Evolutionary conservation across 2,797 vertebrate genomes (phyloP), one percentile per base, ranked within the genome.

Genomic region (Microctenopoma steveboyesi): DNA sequence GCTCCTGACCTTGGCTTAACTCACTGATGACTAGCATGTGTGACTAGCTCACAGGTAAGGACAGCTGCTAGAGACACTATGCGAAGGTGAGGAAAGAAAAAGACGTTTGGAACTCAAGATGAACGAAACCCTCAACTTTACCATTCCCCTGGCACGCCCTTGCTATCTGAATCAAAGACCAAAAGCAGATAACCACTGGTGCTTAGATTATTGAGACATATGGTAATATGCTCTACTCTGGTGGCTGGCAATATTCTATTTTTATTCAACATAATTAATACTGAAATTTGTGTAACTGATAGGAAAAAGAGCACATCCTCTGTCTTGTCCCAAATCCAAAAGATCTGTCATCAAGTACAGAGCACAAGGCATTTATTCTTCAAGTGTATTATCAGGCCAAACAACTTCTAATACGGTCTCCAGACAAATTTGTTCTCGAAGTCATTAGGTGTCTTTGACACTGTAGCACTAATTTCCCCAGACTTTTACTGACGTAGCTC

Each of bases 21-120:
- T 92, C 85, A 77, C 91, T 94, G 93, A 95, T 94, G 92, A 93
- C 89, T 92, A 91, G 92, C 93, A 94, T 92, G 91, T 94, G 94
- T 94, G 92, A 88, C 92, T 86, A 86, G 86, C 80, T 65, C 83
- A 76, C 81, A 72, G 88, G 88, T 91, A 83, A 88, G 86, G 86
- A 91, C 92, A 92, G 92, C 91, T 94, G 92, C 88, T 88, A 77
- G 86, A 91, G 83, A 90, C 83, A 84, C 89, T 83, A 77, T 55
- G 72, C 50, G 64, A 64, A 82, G 61, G 73, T 54, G 73, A 72
- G 58, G 55, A 79, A 73, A 85, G 82, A 82, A 81, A 69, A 72
- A 73, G 74, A 86, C 40, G 14, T 47, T 59, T 82, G 71, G 69
- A 87, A 74, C 14, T 62, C 72, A 50, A 74, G 76, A 84, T 87